Evolutionary conservation across 2,113 vertebrate genomes (phyloP), one percentile per base, ranked within the genome.

Genomic region (Malurus alboscapulatus): DNA sequence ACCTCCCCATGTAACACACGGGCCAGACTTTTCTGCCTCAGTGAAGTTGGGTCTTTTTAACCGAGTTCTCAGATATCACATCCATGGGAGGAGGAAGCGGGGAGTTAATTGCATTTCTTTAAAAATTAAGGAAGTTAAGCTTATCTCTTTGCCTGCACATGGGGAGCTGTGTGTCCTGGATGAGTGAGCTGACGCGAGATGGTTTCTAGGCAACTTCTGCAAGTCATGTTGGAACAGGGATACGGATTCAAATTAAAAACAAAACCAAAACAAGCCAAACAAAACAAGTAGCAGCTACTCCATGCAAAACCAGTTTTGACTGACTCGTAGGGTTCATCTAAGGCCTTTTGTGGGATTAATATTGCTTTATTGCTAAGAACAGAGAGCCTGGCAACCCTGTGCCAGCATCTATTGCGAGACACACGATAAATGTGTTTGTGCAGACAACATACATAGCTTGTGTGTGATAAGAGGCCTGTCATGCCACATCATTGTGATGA

Each of bases 121-220:
- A 79, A 96, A 93, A 91, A 75, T 71, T 80, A 81, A 82, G 71
- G 84, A 84, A 87, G 75, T 94, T 92, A 47, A 55, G 96, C 93
- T 97, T 96, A 97, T 97, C 96, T 96, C 84, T 77, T 93, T 84
- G 87, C 94, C 86, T 95, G 95, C 96, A 95, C 48, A 88, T 62
- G 78, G 94, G 93, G 72, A 95, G 80, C 79, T 4, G 15, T 51
- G 86, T 87, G 75, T 87, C 66, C 76, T 94, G 96, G 91, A 88
- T 82, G 93, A 95, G 92, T 38, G 55, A n/a, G 81, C 88, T 95
- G 95, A 93, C 1, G 11, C 0, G 40, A 92, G 95, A 88, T 89
- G 85, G 96, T 97, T 97, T 95, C 96, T 83, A 97, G 91, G 96
- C 95, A 94, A 96, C 94, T 97, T 94, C 93, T 76, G 57, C 92